These are phyloP conservation scores for Chrysaora quinquecirrha DNA, from an alignment of 30 jellyfish, hydroid and myxozoan genomes.

Conservation along the genomic window DNA sequence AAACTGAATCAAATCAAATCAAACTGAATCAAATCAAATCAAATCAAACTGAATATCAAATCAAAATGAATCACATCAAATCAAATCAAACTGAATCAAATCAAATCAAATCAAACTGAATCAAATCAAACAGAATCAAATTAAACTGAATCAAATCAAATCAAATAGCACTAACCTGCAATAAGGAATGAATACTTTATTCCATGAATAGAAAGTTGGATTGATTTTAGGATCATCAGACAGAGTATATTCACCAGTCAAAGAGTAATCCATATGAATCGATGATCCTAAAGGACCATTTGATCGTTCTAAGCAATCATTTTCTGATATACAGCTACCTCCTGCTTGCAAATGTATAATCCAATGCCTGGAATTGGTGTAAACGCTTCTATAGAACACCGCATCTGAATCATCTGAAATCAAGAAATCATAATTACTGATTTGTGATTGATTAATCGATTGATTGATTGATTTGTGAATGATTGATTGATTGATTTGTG, in stretches of 20 bases:
- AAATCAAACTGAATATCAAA: too few species aligned
- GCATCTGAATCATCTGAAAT: conserved; percentile 88
- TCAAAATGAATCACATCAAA: too few species aligned
- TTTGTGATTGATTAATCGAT: too few species aligned
- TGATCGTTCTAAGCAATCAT: conserved; percentile 73
- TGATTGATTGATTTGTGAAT: too few species aligned
- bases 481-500: too few species aligned
- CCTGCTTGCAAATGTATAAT: conserved; percentile 94
- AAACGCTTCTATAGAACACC: conserved; percentile 65
- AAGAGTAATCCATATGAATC: conserved; percentile 58
- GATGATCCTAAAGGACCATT: conserved; percentile 97
- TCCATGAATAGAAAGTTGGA: conserved; percentile 92
- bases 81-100: too few species aligned
- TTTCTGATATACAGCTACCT: conserved; percentile 82
- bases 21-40: too few species aligned
- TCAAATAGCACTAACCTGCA: conserved; percentile 72
- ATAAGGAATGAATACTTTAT: conserved; percentile 89
- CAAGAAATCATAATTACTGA: too few species aligned
- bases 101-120: too few species aligned
- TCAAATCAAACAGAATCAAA: too few species aligned
- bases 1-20: too few species aligned
- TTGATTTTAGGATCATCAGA: conserved; percentile 83
- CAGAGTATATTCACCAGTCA: conserved; percentile 87
- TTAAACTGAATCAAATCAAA: neutral
- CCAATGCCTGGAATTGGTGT: conserved; percentile 77